These are phyloP conservation scores for Epirrita christyi DNA, from an alignment of 2,888 invertebrate species.

Conservation along the genomic window DNA sequence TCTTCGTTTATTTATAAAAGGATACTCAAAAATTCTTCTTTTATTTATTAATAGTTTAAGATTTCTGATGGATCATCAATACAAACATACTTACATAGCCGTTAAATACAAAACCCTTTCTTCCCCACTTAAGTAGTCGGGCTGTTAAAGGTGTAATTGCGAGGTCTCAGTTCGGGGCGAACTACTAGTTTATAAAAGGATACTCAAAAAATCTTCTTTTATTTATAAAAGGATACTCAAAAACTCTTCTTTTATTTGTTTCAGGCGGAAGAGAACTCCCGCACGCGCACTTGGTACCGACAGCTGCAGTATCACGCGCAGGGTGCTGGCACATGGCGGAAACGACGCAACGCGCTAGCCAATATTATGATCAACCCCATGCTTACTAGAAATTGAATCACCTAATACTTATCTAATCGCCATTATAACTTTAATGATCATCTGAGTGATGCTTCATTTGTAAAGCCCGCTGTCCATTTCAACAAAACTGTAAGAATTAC, in stretches of 20 bases:
- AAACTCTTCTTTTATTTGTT: constrained; percentile 46
- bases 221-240: too few relatives aligned
- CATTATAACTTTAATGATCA: background rate
- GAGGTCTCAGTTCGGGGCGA: too few relatives aligned
- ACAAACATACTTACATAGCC: too few relatives aligned
- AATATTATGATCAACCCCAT: constrained; percentile 98
- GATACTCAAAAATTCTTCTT: too few relatives aligned
- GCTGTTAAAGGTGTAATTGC: too few relatives aligned
- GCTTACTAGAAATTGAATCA: constrained; percentile 79
- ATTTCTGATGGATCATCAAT: too few relatives aligned
- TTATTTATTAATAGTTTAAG: too few relatives aligned
- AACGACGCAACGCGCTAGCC: constrained; percentile 96
- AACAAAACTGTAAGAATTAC: background rate
- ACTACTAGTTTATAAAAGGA: too few relatives aligned
- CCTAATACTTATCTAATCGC: background rate
- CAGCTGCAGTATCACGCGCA: constrained; percentile 96
- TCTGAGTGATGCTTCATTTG: background rate
- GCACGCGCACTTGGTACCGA: constrained; percentile 95
- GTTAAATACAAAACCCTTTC: too few relatives aligned
- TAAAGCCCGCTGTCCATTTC: background rate
- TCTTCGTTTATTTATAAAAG: too few relatives aligned
- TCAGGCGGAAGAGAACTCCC: constrained; percentile 95
- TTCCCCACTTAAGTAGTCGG: too few relatives aligned
- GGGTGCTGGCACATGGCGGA: constrained; percentile 96
- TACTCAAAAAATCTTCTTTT: too few relatives aligned